Evolutionary conservation across 1,140 invertebrate species (phyloP).

Genomic region (Aradophagus sp.): DNA sequence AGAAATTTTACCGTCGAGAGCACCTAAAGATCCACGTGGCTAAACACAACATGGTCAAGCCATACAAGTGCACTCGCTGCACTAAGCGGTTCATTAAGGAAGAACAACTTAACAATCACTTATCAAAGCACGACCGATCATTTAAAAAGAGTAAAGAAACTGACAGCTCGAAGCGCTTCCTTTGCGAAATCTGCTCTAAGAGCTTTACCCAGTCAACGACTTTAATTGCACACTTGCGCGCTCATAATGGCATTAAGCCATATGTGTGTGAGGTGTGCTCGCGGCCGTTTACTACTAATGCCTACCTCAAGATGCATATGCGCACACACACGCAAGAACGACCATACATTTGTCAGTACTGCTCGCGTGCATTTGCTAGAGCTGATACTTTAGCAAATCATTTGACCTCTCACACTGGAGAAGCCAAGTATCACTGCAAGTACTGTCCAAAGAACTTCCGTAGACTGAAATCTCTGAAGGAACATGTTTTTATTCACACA

Average conservation of each 20-base stretch:
- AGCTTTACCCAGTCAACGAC: constrained; percentile 76
- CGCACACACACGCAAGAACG: constrained; percentile 77
- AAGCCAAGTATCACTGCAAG: constrained; percentile 79
- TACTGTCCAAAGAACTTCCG: constrained; percentile 80
- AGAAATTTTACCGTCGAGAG: constrained; percentile 80
- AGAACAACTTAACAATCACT: constrained; percentile 72
- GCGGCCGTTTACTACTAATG: constrained; percentile 75
- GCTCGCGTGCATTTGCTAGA: constrained; percentile 73
- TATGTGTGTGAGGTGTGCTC: constrained; percentile 81
- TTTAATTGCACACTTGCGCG: constrained; percentile 74
- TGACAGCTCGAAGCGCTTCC: constrained; percentile 81
- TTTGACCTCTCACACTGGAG: constrained; percentile 76
- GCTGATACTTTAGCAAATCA: constrained; percentile 74
- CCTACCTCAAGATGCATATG: constrained; percentile 74
- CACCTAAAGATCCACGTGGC: constrained; percentile 75
- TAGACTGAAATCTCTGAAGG: constrained; percentile 76
- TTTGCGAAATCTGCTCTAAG: constrained; percentile 80
- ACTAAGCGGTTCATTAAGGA: constrained; percentile 74
- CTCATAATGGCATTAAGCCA: constrained; percentile 81
- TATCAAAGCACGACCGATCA: constrained; percentile 77
- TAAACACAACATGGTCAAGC: constrained; percentile 74
- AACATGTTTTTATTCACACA: constrained; percentile 79
- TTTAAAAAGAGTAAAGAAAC: constrained; percentile 77
- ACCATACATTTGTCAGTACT: constrained; percentile 77
- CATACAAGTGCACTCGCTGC: constrained; percentile 72